Evolutionary conservation across 2,113 vertebrate species (phyloP).

Genomic region (Piaya cayana): DNA sequence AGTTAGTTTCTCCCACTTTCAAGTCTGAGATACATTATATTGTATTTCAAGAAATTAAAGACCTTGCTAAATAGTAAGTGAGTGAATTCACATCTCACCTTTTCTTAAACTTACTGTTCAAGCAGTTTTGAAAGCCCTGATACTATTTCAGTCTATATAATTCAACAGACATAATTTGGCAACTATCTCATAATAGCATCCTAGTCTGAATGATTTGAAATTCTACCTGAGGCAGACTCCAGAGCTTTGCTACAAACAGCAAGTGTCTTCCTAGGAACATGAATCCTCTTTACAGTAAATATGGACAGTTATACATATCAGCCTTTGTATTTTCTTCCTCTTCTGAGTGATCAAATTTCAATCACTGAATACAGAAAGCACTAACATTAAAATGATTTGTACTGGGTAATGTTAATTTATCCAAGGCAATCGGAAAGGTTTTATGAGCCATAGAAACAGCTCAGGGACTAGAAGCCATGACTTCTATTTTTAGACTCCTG

Average conservation of each 20-base stretch:
- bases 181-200: neutral
- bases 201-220: neutral
- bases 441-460: neutral
- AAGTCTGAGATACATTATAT: neutral
- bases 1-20: constrained; percentile 3
- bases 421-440: neutral
- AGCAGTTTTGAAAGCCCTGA: neutral
- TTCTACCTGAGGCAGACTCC: neutral
- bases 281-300: neutral
- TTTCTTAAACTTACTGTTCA: neutral
- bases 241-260: neutral
- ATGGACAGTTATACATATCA: neutral
- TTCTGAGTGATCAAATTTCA: neutral
- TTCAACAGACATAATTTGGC: neutral
- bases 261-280: neutral
- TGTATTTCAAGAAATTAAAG: constrained; percentile 14
- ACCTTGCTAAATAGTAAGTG: neutral
- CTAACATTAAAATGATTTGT: neutral
- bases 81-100: neutral
- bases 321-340: neutral
- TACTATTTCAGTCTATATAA: neutral
- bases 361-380: neutral
- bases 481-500: neutral
- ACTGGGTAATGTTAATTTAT: neutral
- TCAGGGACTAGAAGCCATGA: neutral